Conservation (phyloP, 2,113 vertebrate species). For the Boulengerochromis microlepis region DNA sequence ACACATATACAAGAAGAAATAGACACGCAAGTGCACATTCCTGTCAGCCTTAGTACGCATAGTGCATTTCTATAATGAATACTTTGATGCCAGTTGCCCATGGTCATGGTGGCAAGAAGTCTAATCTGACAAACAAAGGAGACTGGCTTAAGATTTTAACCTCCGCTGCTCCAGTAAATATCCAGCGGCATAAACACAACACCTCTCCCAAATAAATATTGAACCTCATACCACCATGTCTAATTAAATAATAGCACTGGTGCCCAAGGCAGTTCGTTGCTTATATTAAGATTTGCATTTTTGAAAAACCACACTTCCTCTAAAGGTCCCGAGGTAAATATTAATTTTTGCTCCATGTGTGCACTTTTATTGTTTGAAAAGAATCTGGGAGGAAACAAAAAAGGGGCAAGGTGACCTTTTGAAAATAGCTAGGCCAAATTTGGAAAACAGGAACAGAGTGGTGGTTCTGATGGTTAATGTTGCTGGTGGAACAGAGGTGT, state of each 20-base stretch:
- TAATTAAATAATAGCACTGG: slow-evolving; percentile 25
- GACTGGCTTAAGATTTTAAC: slow-evolving; percentile 54
- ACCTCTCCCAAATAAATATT: slow-evolving; percentile 9
- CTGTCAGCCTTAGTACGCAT: background rate
- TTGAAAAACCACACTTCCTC: background rate
- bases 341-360: background rate
- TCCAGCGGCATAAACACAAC: slow-evolving; percentile 63
- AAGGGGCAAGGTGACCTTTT: slow-evolving; percentile 43
- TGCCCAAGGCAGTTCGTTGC: background rate
- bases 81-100: slow-evolving; percentile 35
- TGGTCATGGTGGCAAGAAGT: slow-evolving; percentile 17
- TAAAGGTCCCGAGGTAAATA: slow-evolving; percentile 4
- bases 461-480: background rate
- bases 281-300: slow-evolving; percentile 11
- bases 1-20: background rate
- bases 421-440: slow-evolving; percentile 23
- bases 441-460: background rate
- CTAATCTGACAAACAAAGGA: slow-evolving; percentile 60
- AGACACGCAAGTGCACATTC: background rate
- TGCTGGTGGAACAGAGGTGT: background rate
- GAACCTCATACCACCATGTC: background rate
- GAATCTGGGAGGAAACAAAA: background rate
- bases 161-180: slow-evolving; percentile 57
- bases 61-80: slow-evolving; percentile 35
- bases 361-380: background rate